These are phyloP conservation scores for Penelope pileata DNA, from an alignment of 2,113 vertebrate species.

Conservation along the genomic window DNA sequence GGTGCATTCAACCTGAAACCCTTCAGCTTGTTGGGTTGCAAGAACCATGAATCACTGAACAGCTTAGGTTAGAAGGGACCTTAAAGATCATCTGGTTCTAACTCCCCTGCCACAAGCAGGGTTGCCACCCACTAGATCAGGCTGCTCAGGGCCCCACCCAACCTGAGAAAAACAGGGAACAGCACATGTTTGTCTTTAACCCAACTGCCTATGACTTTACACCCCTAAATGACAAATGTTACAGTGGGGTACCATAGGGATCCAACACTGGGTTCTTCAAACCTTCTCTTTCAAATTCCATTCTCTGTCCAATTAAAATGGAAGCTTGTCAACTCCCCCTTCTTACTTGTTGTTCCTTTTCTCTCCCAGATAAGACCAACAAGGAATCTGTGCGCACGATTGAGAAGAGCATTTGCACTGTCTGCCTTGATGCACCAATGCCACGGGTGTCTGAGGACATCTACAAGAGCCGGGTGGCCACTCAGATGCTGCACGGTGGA, in stretches of 20 bases:
- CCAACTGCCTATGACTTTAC: not conserved
- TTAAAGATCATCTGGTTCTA: too few species aligned
- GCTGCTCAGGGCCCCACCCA: too few species aligned
- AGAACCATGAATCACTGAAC: not conserved
- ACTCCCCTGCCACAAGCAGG: too few species aligned
- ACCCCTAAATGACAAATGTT: not conserved
- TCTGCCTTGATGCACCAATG: conserved; percentile 91
- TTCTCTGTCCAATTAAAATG: not conserved
- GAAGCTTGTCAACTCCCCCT: not conserved
- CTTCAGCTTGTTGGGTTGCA: not conserved
- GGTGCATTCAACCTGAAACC: not conserved
- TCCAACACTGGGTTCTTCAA: not conserved
- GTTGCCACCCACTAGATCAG: too few species aligned
- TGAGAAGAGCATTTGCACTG: conserved; percentile 93
- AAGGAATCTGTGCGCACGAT: conserved; percentile 92
- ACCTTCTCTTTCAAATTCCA: not conserved
- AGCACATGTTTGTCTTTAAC: not conserved
- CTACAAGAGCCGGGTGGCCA: conserved; percentile 86
- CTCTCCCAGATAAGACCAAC: conserved; percentile 90
- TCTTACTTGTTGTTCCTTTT: not conserved
- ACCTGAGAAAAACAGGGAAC: not conserved
- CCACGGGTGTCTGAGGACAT: conserved; percentile 86
- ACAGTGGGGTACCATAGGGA: accelerated
- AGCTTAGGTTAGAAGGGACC: too few species aligned
- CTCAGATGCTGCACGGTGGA: conserved; percentile 94